Percentiles rank a stretch among this genome's conserved stretches.
phyloP scores from a whole-genome alignment of 1,140 invertebrate genomes.

The Manduca sexta region DNA sequence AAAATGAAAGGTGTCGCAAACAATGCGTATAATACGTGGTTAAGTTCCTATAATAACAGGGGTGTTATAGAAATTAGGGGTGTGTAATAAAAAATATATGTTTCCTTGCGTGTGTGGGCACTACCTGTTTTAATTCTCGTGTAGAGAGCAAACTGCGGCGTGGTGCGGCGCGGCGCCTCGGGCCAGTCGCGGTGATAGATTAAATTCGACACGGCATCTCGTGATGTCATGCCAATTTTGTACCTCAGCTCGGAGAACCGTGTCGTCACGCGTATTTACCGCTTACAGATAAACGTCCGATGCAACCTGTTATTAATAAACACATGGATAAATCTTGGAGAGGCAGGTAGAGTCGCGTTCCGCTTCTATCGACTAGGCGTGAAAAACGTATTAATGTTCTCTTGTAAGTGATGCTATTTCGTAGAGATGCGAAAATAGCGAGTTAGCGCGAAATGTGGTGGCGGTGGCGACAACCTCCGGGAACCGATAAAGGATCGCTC shows the following conservation, averaged over 20 bases:
- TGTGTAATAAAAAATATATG: conserved; percentile 28
- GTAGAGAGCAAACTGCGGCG: conserved; percentile 18
- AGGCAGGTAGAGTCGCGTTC: conserved; percentile 1
- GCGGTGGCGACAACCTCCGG: conserved; percentile 52
- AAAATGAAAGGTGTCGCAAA: background rate
- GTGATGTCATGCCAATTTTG: conserved; percentile 65
- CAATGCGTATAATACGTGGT: too few relatives aligned
- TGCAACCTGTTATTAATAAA: conserved; percentile 37
- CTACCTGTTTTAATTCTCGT: conserved; percentile 54
- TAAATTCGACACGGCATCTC: conserved; percentile 68
- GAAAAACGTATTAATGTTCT: conserved; percentile 35
- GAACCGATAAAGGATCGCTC: conserved; percentile 61
- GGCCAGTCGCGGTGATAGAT: conserved; percentile 60
- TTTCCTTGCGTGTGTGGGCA: conserved; percentile 38
- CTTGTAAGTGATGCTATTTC: conserved; percentile 29
- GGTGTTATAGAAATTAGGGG: conserved; percentile 36
- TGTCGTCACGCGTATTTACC: conserved; percentile 61
- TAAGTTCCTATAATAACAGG: conserved; percentile 1
- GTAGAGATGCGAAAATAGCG: conserved; percentile 57
- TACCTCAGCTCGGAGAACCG: conserved; percentile 33
- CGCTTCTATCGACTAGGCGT: conserved; percentile 34
- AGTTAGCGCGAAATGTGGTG: conserved; percentile 43
- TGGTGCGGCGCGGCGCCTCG: conserved; percentile 37
- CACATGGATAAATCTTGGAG: conserved; percentile 8
- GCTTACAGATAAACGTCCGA: conserved; percentile 29